Conservation (phyloP, 2,888 invertebrate species). For the Rambutsinella grinnellia region DNA sequence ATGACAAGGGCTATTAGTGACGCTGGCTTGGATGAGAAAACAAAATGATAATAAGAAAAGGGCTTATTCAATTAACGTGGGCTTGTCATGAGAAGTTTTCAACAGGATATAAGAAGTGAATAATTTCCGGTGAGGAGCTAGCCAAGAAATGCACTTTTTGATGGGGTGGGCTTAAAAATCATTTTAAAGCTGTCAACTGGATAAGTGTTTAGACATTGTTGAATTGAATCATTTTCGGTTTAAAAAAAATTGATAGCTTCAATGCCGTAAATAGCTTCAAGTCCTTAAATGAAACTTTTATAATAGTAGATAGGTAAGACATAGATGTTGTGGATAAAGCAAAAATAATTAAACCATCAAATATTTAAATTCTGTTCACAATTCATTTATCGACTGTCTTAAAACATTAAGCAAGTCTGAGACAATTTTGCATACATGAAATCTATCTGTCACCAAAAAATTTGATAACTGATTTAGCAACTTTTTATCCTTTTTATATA, state of each 20-base stretch:
- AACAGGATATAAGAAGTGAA: slow-evolving; percentile 25
- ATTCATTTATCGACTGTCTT: too few relatives aligned
- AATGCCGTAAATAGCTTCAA: too few relatives aligned
- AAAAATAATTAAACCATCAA: too few relatives aligned
- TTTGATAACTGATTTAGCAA: slow-evolving; percentile 26
- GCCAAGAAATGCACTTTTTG: not conserved
- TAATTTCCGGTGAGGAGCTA: slow-evolving; percentile 43
- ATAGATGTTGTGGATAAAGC: too few relatives aligned
- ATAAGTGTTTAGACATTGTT: too few relatives aligned
- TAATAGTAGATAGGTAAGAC: too few relatives aligned
- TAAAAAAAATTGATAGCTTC: too few relatives aligned
- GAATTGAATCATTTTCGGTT: too few relatives aligned
- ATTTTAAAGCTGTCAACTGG: slow-evolving; percentile 45
- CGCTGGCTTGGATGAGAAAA: not conserved
- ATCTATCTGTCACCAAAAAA: not conserved
- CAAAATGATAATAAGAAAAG: not conserved
- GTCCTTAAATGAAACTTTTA: too few relatives aligned
- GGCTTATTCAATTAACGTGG: not conserved
- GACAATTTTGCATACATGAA: too few relatives aligned
- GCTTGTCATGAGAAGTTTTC: not conserved
- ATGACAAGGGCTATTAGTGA: slow-evolving; percentile 24
- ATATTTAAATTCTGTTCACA: too few relatives aligned
- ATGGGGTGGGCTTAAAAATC: slow-evolving; percentile 13
- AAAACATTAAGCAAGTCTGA: too few relatives aligned
- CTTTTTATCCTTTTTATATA: slow-evolving; percentile 37